These are phyloP conservation scores for Astropecten irregularis DNA, from an alignment of 53 echinoderm and acorn worm genomes.

Conservation along the genomic window DNA sequence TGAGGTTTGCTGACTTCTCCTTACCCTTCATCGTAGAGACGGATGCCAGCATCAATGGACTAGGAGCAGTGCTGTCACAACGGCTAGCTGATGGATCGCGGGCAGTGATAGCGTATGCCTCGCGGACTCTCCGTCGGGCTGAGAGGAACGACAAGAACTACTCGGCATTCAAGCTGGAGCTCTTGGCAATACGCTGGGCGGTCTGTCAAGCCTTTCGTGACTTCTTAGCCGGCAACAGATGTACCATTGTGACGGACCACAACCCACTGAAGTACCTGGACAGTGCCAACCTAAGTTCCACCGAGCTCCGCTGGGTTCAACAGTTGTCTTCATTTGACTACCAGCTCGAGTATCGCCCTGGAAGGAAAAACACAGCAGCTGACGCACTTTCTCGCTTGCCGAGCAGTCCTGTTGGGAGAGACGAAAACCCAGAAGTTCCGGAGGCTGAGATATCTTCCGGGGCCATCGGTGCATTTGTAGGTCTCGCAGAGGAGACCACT, in stretches of 20 bases:
- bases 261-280: too few relatives aligned
- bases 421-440: neutral
- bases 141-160: constrained; percentile 23
- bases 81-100: too few relatives aligned
- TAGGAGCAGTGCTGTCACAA: constrained; percentile 33
- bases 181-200: constrained; percentile 45
- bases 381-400: neutral
- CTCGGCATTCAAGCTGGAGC: too few relatives aligned
- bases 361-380: neutral
- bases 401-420: neutral
- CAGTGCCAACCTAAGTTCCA: constrained; percentile 21
- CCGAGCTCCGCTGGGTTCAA: too few relatives aligned
- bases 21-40: neutral
- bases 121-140: constrained; percentile 11
- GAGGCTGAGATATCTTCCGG: neutral
- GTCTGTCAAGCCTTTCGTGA: constrained; percentile 27
- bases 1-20: constrained; percentile 48
- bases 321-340: constrained; percentile 15
- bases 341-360: neutral
- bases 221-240: constrained; percentile 12
- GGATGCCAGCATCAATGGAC: constrained; percentile 26
- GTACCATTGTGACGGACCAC: too few relatives aligned
- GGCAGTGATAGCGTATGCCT: too few relatives aligned
- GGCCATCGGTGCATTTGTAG: neutral
- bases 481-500: neutral